phyloP scores from a whole-genome alignment of 1,140 invertebrate species.

The Drosophila quadrilineata region DNA sequence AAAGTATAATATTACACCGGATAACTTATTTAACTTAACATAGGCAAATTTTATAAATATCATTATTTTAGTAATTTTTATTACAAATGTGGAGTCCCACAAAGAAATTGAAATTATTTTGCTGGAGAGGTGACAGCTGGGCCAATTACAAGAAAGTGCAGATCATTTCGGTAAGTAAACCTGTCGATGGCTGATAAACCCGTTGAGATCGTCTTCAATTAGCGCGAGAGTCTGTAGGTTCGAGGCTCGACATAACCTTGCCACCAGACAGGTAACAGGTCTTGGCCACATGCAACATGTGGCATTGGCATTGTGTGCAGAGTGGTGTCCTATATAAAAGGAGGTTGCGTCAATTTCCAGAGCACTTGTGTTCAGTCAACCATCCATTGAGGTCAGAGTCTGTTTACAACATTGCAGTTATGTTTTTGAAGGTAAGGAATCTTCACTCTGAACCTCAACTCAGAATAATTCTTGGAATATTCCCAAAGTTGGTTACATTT shows the following conservation, averaged over 20 bases:
- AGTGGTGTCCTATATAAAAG: conserved; percentile 56
- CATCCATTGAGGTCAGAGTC: conserved; percentile 30
- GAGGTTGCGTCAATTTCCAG: not conserved
- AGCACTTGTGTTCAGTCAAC: conserved; percentile 34
- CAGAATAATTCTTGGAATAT: not conserved
- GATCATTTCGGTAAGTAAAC: conserved; percentile 39
- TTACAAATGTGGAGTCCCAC: not conserved
- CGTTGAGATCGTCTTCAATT: conserved; percentile 57
- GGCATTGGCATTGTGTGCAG: conserved; percentile 56
- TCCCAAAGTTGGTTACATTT: conserved; percentile 27
- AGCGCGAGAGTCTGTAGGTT: conserved; percentile 51
- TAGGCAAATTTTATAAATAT: too few relatives aligned
- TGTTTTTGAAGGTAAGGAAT: conserved; percentile 50
- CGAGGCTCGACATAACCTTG: conserved; percentile 56
- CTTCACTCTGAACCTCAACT: too few relatives aligned
- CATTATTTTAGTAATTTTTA: too few relatives aligned
- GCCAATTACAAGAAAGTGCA: conserved; percentile 20
- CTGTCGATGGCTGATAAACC: conserved; percentile 72
- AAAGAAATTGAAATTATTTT: too few relatives aligned
- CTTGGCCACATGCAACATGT: conserved; percentile 37
- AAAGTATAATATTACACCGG: too few relatives aligned
- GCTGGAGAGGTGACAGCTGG: not conserved
- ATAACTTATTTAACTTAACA: too few relatives aligned
- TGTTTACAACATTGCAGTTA: conserved; percentile 17
- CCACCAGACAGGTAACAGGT: conserved; percentile 36